Evolutionary conservation across 2,888 invertebrate species (phyloP), one percentile per base, ranked within the genome.

Genomic region (Dichetophora obliterata): DNA sequence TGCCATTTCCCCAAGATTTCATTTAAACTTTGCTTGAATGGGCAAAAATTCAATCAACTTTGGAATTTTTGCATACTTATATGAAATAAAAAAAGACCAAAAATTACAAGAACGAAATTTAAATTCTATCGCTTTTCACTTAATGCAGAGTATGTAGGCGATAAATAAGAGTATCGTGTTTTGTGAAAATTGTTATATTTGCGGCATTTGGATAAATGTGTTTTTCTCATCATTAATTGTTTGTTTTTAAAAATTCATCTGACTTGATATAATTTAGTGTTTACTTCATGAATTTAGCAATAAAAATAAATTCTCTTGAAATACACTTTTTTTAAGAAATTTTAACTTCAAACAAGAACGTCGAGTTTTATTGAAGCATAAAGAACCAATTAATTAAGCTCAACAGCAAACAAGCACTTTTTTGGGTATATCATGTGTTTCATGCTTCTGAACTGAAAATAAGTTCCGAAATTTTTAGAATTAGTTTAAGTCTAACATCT

Each of bases 31-130:
- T 81, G 80, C 83, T 81, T 81, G 79, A 82, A 82, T 82, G 80
- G 80, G 78, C 83, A 82, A 76, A 82, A 82, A 83, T 83, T 82
- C 83, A 84, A 84, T 84, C 81, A 80, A 78, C 75, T 81, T 79
- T 80, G 82, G 81, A 79, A 83, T 82, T 79, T 77, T 54, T 52
- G 63, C 63, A 68, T 50, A 43, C 11, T 68, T 43, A 19, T 65
- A 24, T 57, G 5, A 37, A 59, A 59, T 59, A 5, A 34, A 37
- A n/a, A 19, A 22, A 37, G 22, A 43, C 19, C 1, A 54, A 54
- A 22, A 54, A 22, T 8, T 3, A 19, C 6, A 19, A 3, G 3
- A 22, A 19, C 19, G 0, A 59, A 59, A 59, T 8, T 59, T 27
- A 2, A 11, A 8, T 37, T 37, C n/a, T n/a, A n/a, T n/a, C n/a